Base-by-base conservation (phyloP, 2,113 vertebrate species). In the Puma concolor region DNA sequence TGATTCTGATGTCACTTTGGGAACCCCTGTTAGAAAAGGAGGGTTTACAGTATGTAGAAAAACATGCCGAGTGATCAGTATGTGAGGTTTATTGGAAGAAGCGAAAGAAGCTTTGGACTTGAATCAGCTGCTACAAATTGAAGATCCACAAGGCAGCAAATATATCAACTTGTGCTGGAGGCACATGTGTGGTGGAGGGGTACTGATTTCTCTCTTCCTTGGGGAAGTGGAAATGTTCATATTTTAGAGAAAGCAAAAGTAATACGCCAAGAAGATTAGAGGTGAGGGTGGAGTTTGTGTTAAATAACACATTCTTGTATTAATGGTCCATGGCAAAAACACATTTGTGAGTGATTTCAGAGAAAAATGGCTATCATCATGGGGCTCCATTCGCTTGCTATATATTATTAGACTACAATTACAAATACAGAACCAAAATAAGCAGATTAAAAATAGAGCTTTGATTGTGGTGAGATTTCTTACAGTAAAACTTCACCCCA, bases 381-480 rank as follows among this genome's bases (percentile, higher is more conserved):
- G 50, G 76, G 94, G 31, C 88, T 94, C 74, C 82, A 74, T 88
- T 95, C 77, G 91, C 85, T 91, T 86, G 85, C 88, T 85, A 7
- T 77, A 31, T 91, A 66, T 83, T 95, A 94, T 97, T 89, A 93
- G 93, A 60, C 79, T 97, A 91, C 85, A 93, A 63, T 96, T 96
- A 94, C 31, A 83, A 74, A 36, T 50, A 71, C n/a, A 79, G 93
- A 95, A 83, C 33, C 77, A 89, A 97, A 97, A 80, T 93, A 97
- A 97, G 85, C 7, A 84, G 96, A 91, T 93, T 97, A 91, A 97
- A 98, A 97, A 92, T 93, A 97, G 97, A 84, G 10, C 88, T 96
- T 95, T 98, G 94, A 89, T 95, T 91, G 64, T 89, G 85, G 50
- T 76, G 29, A 89, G 64, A 67, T 90, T 97, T 97, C 92, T 96